Percentiles rank a stretch among this genome's conserved stretches.
Conservation (phyloP, 2,113 vertebrate genomes). For the Mesocricetus auratus region DNA sequence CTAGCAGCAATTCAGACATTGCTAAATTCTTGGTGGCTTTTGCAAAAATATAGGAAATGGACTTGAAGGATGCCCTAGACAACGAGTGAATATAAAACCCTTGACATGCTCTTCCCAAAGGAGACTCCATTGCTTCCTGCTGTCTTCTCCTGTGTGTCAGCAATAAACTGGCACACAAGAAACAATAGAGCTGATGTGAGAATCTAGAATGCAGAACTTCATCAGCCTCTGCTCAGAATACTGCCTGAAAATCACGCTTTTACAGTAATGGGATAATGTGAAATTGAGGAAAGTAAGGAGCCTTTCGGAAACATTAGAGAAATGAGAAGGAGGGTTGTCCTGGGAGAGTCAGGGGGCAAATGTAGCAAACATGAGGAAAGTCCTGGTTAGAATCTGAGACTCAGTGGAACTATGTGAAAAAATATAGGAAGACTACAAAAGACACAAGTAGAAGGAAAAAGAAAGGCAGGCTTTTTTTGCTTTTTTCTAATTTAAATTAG, state of each 20-base stretch:
- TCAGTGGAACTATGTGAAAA: not conserved
- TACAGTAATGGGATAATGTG: not conserved
- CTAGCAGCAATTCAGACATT: not conserved
- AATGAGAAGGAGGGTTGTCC: not conserved
- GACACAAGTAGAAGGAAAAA: not conserved
- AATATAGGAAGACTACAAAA: not conserved
- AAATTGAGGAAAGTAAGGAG: not conserved
- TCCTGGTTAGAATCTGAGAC: not conserved
- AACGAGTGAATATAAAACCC: slow-evolving; percentile 8
- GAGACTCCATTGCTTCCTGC: not conserved
- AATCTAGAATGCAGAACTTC: not conserved
- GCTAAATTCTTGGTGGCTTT: not conserved
- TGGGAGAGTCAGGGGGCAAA: not conserved
- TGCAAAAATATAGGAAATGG: not conserved
- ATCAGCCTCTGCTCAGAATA: not conserved
- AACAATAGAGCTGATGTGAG: not conserved
- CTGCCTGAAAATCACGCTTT: not conserved
- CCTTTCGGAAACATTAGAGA: not conserved
- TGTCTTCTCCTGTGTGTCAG: not conserved
- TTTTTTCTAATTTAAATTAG: too few species aligned
- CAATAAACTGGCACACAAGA: not conserved
- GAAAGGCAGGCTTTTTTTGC: not conserved
- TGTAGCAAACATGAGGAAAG: not conserved
- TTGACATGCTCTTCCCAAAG: not conserved
- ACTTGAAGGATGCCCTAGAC: not conserved